Base-by-base conservation (phyloP, 2,888 invertebrate genomes). In the Pyrrhopygopsis socrates region DNA sequence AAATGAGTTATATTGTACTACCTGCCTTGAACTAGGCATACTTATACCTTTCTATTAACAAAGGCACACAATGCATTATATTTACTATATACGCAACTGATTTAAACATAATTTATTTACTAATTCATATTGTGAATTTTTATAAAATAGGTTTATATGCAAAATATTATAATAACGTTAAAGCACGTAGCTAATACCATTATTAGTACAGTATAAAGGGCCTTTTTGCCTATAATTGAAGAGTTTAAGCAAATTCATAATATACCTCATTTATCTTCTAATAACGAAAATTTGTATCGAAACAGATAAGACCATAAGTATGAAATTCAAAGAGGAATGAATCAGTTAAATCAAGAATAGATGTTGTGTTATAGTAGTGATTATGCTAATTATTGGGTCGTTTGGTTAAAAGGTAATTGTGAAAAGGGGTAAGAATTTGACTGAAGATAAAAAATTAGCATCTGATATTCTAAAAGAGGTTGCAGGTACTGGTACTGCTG, bases 391-490 rank as follows among this genome's bases (percentile, higher is more conserved):
- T 67, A 67, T 45, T 45, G 15, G 29, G 20, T 29, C 20, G 67
- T 67, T 67, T 38, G 38, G 20, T 67, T 67, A 67, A 67, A 67
- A 20, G 67, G 27, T 67, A 67, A 67, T 20, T 29, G 67, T 67
- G 67, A 20, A 67, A 67, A 29, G 20, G 20, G 20, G 67, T 67
- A 20, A n/a, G 71, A 71, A 71, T 13, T 71, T 71, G 71, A 71
- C 71, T 71, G 71, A 71, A 71, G 71, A 71, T 71, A 71, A 71
- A 71, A 71, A 71, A 50, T 71, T 71, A 20, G 71, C 71, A 5
- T 71, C 71, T 71, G 71, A 71, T 71, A 71, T 71, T 71, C 71
- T 71, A 71, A 71, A 71, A 71, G 71, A 71, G 71, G 50, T 71
- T 71, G 71, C 71, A 71, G 71, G 20, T 71, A 50, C 71, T 41